Evolutionary conservation across 1,140 invertebrate genomes (phyloP).

Genomic region (Helicoverpa armigera): DNA sequence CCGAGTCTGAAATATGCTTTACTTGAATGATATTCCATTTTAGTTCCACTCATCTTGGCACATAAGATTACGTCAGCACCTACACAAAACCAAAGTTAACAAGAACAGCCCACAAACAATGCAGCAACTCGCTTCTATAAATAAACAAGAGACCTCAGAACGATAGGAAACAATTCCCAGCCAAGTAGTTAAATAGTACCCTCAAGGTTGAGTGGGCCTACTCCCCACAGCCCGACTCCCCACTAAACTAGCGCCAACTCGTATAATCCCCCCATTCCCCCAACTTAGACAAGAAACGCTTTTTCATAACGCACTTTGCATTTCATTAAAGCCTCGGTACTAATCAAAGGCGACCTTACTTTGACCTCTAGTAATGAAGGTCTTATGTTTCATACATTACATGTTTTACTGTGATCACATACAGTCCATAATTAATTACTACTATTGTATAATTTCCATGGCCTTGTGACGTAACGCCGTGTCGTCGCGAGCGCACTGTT

Average conservation of each 20-base stretch:
- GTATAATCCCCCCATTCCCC: background rate
- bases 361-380: constrained; percentile 66
- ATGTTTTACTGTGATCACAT: constrained; percentile 42
- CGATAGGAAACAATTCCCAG: constrained; percentile 38
- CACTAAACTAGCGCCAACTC: background rate
- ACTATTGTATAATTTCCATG: constrained; percentile 49
- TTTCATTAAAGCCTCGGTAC: constrained; percentile 61
- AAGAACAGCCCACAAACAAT: constrained; percentile 9
- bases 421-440: constrained; percentile 47
- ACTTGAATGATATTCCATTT: background rate
- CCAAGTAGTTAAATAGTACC: constrained; percentile 19
- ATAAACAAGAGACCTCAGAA: constrained; percentile 25
- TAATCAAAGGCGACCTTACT: constrained; percentile 67
- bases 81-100: background rate
- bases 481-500: constrained; percentile 48
- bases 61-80: background rate
- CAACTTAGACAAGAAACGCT: background rate
- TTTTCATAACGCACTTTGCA: constrained; percentile 44
- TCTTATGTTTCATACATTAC: constrained; percentile 41
- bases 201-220: constrained; percentile 28
- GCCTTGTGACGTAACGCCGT: constrained; percentile 72
- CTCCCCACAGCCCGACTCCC: background rate
- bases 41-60: background rate
- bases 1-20: background rate
- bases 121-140: constrained; percentile 7